Percentiles rank a stretch among this genome's conserved stretches.
Evolutionary conservation across 2,113 vertebrate species (phyloP).

Genomic region (Macaca mulatta): DNA sequence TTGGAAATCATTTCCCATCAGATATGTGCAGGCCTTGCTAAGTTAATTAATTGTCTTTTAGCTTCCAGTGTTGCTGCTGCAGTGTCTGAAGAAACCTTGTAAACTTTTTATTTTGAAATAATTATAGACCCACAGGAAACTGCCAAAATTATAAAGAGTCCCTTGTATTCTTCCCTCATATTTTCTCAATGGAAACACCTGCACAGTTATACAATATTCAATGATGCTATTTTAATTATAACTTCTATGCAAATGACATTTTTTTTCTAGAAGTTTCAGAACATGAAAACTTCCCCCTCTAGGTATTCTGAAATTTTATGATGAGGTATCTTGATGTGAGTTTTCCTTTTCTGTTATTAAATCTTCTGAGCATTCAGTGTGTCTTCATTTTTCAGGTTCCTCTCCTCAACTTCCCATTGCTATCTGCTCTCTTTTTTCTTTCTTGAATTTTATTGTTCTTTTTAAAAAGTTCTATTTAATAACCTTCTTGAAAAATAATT

Average conservation of each 20-base stretch:
- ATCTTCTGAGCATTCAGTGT: not conserved
- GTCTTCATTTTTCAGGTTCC: not conserved
- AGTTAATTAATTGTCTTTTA: not conserved
- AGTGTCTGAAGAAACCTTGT: not conserved
- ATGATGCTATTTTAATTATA: not conserved
- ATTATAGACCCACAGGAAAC: not conserved
- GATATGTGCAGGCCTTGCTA: not conserved
- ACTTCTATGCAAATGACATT: not conserved
- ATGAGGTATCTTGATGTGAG: not conserved
- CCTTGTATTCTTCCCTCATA: not conserved
- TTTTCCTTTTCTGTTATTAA: not conserved
- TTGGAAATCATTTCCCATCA: not conserved
- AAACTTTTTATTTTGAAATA: slow-evolving; percentile 15
- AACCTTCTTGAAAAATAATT: not conserved
- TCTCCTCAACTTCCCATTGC: not conserved
- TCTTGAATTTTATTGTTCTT: not conserved
- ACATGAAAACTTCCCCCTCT: not conserved
- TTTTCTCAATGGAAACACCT: not conserved
- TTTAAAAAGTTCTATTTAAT: not conserved
- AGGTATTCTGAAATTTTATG: not conserved
- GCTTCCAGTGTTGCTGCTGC: not conserved
- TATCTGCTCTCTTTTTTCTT: not conserved
- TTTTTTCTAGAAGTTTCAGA: not conserved
- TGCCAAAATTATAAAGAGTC: not conserved
- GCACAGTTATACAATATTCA: not conserved